Base-by-base conservation (phyloP, 2,888 invertebrate genomes). In the Coenonympha arcania region DNA sequence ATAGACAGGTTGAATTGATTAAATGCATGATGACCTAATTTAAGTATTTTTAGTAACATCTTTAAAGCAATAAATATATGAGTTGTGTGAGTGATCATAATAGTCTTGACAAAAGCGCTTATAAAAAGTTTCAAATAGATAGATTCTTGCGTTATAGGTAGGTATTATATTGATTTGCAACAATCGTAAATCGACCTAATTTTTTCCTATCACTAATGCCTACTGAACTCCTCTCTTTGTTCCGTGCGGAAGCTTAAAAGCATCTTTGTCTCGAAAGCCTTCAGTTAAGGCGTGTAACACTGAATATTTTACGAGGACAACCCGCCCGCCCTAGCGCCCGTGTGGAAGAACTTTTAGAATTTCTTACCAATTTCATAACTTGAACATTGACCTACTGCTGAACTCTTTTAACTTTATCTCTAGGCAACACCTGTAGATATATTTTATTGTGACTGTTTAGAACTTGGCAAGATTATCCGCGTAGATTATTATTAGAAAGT, bases 181-280 rank as follows among this genome's bases (percentile, higher is more conserved):
- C n/a, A 2, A 15, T 6, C 6, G 26, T 26, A n/a, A 2, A 15
- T 6, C 6, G 26, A n/a, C 26, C 2, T 9, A 9, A 4, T 28
- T 28, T 36, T 33, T 22, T 28, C 16, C n/a, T 19, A 30, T 8
- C 11, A 33, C 6, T 31, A 30, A 24, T 9, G 43, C n/a, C 63
- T 16, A 50, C 71, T 76, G 76, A 57, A 71, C 48, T 47, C 43
- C 33, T 54, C 56, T 57, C 52, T 15, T 31, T 70, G 59, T 70
- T 64, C 69, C 48, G 54, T 57, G 54, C 56, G 65, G 68, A 70
- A 77, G 79, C 81, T 82, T 84, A 81, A 84, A 82, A 84, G 84
- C 83, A 80, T 83, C 83, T 83, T 82, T 83, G 83, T 83, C 81
- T 82, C 76, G 69, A 78, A 77, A 79, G 76, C 75, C 73, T 74